Evolutionary conservation across 2,888 invertebrate genomes (phyloP).

Genomic region (Atethmia centrago): DNA sequence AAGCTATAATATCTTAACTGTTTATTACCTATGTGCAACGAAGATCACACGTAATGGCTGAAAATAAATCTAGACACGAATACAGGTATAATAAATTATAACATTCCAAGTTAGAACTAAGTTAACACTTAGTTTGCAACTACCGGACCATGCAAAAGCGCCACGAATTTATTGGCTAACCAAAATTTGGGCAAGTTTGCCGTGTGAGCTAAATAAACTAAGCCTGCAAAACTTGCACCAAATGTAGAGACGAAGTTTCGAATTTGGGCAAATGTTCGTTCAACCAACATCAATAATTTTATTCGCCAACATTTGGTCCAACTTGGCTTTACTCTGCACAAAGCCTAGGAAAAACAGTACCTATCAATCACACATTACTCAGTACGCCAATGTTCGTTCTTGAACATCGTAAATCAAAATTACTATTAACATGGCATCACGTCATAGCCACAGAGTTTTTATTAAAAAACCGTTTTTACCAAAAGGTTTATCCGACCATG

Average conservation of each 20-base stretch:
- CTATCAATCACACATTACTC: conserved; percentile 6
- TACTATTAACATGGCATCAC: conserved; percentile 13
- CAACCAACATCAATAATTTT: neutral
- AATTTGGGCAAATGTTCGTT: conserved; percentile 22
- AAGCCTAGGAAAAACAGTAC: neutral
- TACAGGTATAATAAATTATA: conserved; percentile 7
- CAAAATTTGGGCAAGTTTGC: conserved; percentile 25
- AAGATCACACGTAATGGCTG: neutral
- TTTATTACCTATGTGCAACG: neutral
- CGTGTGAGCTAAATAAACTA: conserved; percentile 21
- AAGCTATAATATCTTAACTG: neutral
- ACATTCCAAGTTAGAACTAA: conserved; percentile 14
- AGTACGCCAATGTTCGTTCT: neutral
- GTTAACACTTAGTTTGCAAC: conserved; percentile 6
- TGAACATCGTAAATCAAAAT: conserved; percentile 8
- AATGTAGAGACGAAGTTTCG: conserved; percentile 3
- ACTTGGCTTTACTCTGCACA: neutral
- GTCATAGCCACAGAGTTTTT: conserved; percentile 44
- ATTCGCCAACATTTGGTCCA: conserved; percentile 9
- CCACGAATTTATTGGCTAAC: conserved; percentile 22
- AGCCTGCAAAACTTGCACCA: conserved; percentile 30
- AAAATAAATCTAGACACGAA: conserved; percentile 23
- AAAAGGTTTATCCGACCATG: conserved; percentile 67
- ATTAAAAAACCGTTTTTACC: conserved; percentile 50
- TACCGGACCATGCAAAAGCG: neutral